These are phyloP conservation scores for Dreissena rostriformis DNA, from an alignment of 1,140 invertebrate species.

Conservation along the genomic window DNA sequence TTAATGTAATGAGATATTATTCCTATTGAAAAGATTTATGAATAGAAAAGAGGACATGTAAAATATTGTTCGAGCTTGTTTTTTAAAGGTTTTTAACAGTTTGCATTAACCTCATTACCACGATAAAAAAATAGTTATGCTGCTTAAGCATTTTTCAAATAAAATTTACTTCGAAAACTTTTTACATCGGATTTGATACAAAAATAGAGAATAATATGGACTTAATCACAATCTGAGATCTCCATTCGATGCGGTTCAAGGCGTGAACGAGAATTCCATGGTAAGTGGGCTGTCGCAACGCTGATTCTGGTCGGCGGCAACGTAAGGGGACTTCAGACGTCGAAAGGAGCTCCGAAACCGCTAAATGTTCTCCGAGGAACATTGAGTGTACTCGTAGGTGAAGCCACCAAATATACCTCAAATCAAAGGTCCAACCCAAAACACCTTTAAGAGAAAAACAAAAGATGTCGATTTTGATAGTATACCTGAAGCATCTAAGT, in stretches of 20 bases:
- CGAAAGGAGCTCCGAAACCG: constrained; percentile 17
- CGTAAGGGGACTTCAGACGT: neutral
- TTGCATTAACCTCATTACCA: too few species aligned
- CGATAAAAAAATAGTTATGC: too few species aligned
- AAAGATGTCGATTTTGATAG: neutral
- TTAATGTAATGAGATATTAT: too few species aligned
- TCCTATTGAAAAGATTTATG: too few species aligned
- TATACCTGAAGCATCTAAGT: neutral
- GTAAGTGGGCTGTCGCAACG: neutral
- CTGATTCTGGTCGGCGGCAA: neutral
- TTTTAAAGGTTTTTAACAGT: too few species aligned
- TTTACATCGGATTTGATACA: too few species aligned
- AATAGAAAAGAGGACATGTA: too few species aligned
- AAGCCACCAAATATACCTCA: constrained; percentile 73
- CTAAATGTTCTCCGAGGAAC: constrained; percentile 54
- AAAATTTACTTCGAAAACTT: too few species aligned
- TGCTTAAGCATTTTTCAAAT: too few species aligned
- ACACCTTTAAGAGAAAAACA: constrained; percentile 68
- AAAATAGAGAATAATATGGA: neutral
- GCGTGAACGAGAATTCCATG: neutral
- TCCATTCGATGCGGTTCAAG: neutral
- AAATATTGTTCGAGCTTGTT: too few species aligned
- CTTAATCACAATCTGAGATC: neutral
- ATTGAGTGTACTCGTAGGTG: constrained; percentile 68
- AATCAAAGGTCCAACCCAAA: constrained; percentile 79